Evolutionary conservation across 2,797 vertebrate species (phyloP).

Genomic region (Gobionotothen gibberifrons): DNA sequence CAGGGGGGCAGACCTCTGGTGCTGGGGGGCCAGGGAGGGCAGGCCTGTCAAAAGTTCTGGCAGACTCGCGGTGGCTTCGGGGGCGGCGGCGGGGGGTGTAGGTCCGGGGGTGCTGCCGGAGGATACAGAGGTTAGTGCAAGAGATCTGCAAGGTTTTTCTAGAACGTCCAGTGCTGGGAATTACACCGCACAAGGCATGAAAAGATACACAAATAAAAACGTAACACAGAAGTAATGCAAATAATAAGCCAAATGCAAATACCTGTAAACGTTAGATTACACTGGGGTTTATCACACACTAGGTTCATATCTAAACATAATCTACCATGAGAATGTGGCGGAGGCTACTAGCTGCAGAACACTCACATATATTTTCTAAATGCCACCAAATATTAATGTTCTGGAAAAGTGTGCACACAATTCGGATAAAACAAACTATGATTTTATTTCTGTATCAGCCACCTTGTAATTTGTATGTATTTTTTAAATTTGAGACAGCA

Average conservation of each 20-base stretch:
- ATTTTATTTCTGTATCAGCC: too few relatives aligned
- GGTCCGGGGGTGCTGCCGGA: conserved; percentile 95
- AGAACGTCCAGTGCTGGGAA: not conserved
- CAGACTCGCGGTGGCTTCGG: conserved; percentile 95
- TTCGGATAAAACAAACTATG: too few relatives aligned
- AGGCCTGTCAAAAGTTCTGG: conserved; percentile 96
- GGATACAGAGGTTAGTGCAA: conserved; percentile 93
- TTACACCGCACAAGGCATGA: not conserved
- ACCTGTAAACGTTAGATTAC: not conserved
- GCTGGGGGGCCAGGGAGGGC: conserved; percentile 94
- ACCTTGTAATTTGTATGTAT: too few relatives aligned
- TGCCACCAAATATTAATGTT: too few relatives aligned
- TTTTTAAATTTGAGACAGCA: too few relatives aligned
- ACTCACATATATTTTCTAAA: not conserved
- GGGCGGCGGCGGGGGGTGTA: conserved; percentile 95
- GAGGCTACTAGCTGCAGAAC: not conserved
- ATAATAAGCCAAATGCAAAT: conserved; percentile 20
- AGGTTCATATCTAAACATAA: conserved; percentile 5
- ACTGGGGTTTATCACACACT: not conserved
- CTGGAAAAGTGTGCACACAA: too few relatives aligned
- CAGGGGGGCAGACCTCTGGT: conserved; percentile 93
- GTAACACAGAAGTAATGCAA: not conserved
- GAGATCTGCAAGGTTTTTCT: conserved; percentile 3
- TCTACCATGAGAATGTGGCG: not conserved
- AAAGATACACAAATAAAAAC: not conserved